A percentile compares a stretch with the other conserved stretches of the same genome.
phyloP scores from a whole-genome alignment of 2,113 vertebrate species.

The Phalacrocorax brasilianus region DNA sequence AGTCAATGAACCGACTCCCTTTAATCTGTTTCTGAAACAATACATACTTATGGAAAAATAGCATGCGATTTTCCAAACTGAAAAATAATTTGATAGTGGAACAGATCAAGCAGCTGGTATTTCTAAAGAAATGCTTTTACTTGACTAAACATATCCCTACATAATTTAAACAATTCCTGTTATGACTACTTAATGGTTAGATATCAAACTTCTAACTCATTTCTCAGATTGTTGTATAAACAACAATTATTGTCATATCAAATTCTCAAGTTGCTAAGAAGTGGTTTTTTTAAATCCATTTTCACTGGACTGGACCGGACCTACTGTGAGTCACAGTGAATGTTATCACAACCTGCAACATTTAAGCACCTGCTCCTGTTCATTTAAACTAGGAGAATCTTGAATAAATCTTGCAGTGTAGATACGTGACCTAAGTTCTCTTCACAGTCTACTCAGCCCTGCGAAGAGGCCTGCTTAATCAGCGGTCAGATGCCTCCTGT shows the following conservation, averaged over 20 bases:
- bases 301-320: not conserved
- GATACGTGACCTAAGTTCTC: not conserved
- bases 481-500: not conserved
- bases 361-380: not conserved
- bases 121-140: not conserved
- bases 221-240: not conserved
- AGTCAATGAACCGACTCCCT: not conserved
- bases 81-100: not conserved
- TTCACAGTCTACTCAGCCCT: not conserved
- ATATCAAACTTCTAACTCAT: not conserved
- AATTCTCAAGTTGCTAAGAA: not conserved
- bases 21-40: slow-evolving; percentile 34
- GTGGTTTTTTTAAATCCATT: not conserved
- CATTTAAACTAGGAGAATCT: not conserved
- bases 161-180: not conserved
- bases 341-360: not conserved
- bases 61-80: not conserved
- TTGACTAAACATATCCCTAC: not conserved
- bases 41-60: not conserved
- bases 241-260: not conserved
- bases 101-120: not conserved
- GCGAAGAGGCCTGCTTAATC: not conserved
- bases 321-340: not conserved
- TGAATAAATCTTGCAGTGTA: not conserved
- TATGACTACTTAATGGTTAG: not conserved